Evolutionary conservation across 37 sponge, comb jelly and placozoan species (phyloP).

Genomic region (Halichondria panicea): DNA sequence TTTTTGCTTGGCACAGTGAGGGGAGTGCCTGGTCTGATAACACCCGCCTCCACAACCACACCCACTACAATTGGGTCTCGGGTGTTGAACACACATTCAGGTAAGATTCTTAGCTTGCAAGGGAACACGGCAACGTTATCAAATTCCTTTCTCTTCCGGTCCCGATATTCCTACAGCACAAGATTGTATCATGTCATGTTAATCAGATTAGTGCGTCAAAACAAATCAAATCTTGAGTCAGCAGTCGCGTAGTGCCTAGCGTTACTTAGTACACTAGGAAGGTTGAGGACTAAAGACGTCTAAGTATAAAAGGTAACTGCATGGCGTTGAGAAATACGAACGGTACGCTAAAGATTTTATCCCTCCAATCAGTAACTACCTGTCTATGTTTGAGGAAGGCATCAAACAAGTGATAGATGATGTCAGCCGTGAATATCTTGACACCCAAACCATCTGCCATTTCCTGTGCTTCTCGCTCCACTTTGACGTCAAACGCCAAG

Average conservation of each 20-base stretch:
- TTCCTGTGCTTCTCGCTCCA: slow-evolving; percentile 97
- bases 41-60: slow-evolving; percentile 86
- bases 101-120: slow-evolving; percentile 87
- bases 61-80: slow-evolving; percentile 98
- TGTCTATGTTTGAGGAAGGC: slow-evolving; percentile 90
- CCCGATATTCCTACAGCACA: slow-evolving; percentile 56
- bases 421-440: slow-evolving; percentile 95
- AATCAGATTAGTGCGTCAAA: not conserved
- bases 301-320: too few relatives aligned
- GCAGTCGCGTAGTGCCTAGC: too few relatives aligned
- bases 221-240: not conserved
- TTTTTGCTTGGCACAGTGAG: slow-evolving; percentile 77
- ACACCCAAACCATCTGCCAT: slow-evolving; percentile 91
- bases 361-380: too few relatives aligned
- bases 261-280: too few relatives aligned
- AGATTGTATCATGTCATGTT: not conserved
- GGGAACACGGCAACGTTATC: slow-evolving; percentile 92
- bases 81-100: slow-evolving; percentile 95
- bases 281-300: too few relatives aligned
- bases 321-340: too few relatives aligned
- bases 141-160: slow-evolving; percentile 77
- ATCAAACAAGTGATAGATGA: slow-evolving; percentile 99
- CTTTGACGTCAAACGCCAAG: slow-evolving; percentile 96
- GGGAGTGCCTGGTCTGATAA: slow-evolving; percentile 79
- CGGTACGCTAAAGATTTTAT: too few relatives aligned